Conservation (phyloP, 2,888 invertebrate genomes). For the Hylaea fasciaria region DNA sequence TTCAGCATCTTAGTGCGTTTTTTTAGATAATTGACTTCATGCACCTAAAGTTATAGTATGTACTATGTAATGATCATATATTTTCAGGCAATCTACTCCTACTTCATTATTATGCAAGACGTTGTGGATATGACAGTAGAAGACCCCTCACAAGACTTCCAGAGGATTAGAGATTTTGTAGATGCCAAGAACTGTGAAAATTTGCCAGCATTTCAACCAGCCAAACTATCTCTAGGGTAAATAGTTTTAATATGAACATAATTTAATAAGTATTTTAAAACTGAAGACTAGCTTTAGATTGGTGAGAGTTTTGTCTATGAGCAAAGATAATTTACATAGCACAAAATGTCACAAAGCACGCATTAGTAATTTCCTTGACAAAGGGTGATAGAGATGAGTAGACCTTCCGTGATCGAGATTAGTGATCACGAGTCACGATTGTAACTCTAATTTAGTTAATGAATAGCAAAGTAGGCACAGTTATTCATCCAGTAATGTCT, state of each 20-base stretch:
- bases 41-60: neutral
- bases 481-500: neutral
- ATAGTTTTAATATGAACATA: conserved; percentile 27
- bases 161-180: conserved; percentile 94
- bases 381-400: no score
- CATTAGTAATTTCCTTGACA: no score
- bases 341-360: no score
- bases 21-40: no score
- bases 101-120: conserved; percentile 78
- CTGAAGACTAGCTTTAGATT: no score
- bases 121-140: conserved; percentile 91
- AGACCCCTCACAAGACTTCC: conserved; percentile 96
- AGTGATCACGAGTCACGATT: no score
- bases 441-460: no score
- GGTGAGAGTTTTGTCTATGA: no score
- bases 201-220: conserved; percentile 88
- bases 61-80: neutral
- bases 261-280: neutral
- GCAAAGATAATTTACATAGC: no score
- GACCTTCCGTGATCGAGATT: no score
- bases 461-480: no score
- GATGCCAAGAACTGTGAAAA: conserved; percentile 90
- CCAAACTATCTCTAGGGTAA: conserved; percentile 87
- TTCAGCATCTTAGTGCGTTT: no score
- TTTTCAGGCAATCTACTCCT: conserved; percentile 83